Evolutionary conservation across 2,888 invertebrate genomes (phyloP).

Genomic region (Byasa hedistus): DNA sequence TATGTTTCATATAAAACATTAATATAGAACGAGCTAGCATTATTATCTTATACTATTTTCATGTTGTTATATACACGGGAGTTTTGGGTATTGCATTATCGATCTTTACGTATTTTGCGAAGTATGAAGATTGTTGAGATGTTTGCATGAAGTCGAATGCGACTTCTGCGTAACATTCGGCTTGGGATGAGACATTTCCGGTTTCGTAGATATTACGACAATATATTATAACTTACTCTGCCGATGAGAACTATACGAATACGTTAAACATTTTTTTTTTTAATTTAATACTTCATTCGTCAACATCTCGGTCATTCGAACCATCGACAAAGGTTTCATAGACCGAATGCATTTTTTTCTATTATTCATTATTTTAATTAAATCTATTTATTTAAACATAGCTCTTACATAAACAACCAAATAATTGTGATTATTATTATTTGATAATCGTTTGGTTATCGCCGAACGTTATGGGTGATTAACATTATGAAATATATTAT

Average conservation of each 20-base stretch:
- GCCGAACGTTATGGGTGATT: constrained; percentile 35
- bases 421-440: constrained; percentile 45
- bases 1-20: too few species aligned
- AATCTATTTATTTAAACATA: constrained; percentile 34
- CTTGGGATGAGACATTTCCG: too few species aligned
- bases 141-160: too few species aligned
- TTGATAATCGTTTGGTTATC: constrained; percentile 27
- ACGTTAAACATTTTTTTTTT: constrained; percentile 5
- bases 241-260: constrained; percentile 9
- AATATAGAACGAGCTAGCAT: too few species aligned
- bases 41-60: not conserved
- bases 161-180: too few species aligned
- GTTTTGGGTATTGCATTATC: not conserved
- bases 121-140: too few species aligned
- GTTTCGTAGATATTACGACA: too few species aligned
- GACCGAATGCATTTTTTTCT: constrained; percentile 28
- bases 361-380: constrained; percentile 17
- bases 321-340: constrained; percentile 27
- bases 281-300: constrained; percentile 28
- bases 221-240: not conserved
- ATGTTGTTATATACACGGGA: not conserved
- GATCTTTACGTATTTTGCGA: constrained; percentile 5
- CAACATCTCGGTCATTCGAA: constrained; percentile 33
- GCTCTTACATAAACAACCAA: constrained; percentile 43
- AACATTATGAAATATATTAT: constrained; percentile 31